Base-by-base conservation (phyloP, 2,113 vertebrate genomes). In the Corydoras sp. region DNA sequence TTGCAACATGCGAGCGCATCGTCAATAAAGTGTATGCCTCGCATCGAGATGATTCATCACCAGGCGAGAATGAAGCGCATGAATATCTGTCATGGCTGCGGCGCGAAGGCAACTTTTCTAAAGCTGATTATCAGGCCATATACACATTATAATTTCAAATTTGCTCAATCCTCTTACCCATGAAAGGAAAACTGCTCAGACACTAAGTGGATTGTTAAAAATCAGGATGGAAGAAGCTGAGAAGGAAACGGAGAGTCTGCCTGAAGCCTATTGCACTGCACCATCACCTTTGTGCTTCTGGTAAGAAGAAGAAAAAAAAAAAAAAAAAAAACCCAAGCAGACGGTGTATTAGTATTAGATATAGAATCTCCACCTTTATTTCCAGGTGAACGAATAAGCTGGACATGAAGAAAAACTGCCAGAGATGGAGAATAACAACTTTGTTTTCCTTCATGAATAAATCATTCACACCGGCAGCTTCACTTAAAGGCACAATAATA, bases 51-150 rank as follows among this genome's bases (percentile, higher is more conserved):
- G 72, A 63, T 15, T 74, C 55, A 63, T 63, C 53, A 11, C 18
- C n/a, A 71, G 68, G 68, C 63, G 72, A 32, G 58, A 14, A 29
- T 59, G 63, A 76, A 74, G 68, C 72, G 68, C 70, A 48, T 71
- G 58, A 58, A 65, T 29, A 66, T 67, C 68, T 67, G 54, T 55
- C 59, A 31, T 56, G 30, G 58, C 61, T 63, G 32, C 35, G 50
- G 59, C 63, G 72, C 31, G 30, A 65, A 72, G 69, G 18, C 24
- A 35, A 61, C 24, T 6, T 73, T 64, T 61, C 63, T 68, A 58
- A 62, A 73, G 72, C 64, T 67, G 72, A 67, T 68, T 68, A 68
- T 67, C 30, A 62, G 64, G 67, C 49, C 15, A n/a, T 73, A 73
- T 67, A 67, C 64, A 67, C 30, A 30, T 72, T 55, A 72, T 65